Evolutionary conservation across 1,140 invertebrate genomes (phyloP), one percentile per base, ranked within the genome.

Genomic region (Aphaenogaster rudis): DNA sequence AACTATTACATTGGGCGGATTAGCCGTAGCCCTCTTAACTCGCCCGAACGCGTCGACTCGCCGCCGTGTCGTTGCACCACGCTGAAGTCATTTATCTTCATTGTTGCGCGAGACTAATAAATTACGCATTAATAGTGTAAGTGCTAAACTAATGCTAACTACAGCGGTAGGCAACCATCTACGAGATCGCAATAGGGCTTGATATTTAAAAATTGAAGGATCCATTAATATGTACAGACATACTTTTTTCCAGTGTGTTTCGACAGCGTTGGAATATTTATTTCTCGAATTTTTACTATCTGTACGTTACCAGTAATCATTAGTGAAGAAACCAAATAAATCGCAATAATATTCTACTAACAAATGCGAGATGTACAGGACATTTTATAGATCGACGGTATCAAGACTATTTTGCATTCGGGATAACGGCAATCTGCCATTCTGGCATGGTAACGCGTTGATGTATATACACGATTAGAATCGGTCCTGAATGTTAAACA

Each of bases 1-100:
- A 88, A 76, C 67, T 88, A 78, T 90, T 90, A 74, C 69, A 76
- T 84, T 50, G 69, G 69, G 6, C 67, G 80, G 33, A 84, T 84
- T 76, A 76, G 33, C 50, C 69, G 45, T 36, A 42, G 80, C 3
- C 7, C 57, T 28, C 67, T 84, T 76, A 84, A 76, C 80, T 61
- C 54, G 21, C 17, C 6, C n/a, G 67, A 61, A 61, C 69, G 21
- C 79, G 57, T 79, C 36, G 45, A 28, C 17, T 42, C 15, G 33
- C 28, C 63, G 45, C n/a, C 57, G 82, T 79, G 74, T 78, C 74
- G 82, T 79, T 54, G 61, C 59, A 52, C 59, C n/a, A 7, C 13
- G 82, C 82, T 15, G 33, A 39, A 52, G 59, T 54, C 74, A 86
- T 77, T 86, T 77, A 33, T 86, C 82, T 64, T 79, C 76, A 54